Conservation (phyloP, 2,888 invertebrate species). For the Diarsia dahlii region DNA sequence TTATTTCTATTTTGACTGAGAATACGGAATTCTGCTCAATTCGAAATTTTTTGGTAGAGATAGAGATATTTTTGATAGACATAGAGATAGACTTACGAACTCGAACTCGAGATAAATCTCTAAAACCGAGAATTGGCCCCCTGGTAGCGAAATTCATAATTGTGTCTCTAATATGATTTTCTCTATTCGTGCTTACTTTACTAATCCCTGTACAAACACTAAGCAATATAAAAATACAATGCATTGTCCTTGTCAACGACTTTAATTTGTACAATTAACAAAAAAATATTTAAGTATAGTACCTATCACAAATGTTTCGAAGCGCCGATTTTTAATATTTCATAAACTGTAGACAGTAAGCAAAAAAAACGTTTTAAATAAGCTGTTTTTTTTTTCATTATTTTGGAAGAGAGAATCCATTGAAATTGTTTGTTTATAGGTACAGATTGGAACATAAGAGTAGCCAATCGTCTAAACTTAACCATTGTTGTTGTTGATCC, state of each 20-base stretch:
- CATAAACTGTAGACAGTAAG: neutral
- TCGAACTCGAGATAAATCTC: too few relatives aligned
- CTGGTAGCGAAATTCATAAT: neutral
- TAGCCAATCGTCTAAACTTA: constrained; percentile 21
- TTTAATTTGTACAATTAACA: neutral
- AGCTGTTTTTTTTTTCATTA: neutral
- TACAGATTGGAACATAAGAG: neutral
- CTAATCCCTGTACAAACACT: neutral
- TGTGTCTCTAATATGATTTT: neutral
- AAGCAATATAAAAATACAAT: neutral
- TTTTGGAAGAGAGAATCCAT: neutral
- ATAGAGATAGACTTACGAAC: too few relatives aligned
- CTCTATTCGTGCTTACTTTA: neutral
- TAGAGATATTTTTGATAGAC: too few relatives aligned
- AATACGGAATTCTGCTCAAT: too few relatives aligned
- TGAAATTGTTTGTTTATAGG: neutral
- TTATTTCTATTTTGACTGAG: too few relatives aligned
- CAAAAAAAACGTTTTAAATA: neutral
- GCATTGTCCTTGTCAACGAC: neutral
- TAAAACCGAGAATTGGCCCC: too few relatives aligned
- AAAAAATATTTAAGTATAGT: too few relatives aligned
- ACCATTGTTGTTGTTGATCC: constrained; percentile 33
- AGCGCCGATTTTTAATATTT: neutral
- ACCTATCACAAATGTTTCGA: neutral
- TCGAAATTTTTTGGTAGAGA: too few relatives aligned